A percentile compares a stretch with the other conserved stretches of the same genome.
Evolutionary conservation across 2,797 vertebrate genomes (phyloP).

Genomic region (Tauraco hartlaubi): DNA sequence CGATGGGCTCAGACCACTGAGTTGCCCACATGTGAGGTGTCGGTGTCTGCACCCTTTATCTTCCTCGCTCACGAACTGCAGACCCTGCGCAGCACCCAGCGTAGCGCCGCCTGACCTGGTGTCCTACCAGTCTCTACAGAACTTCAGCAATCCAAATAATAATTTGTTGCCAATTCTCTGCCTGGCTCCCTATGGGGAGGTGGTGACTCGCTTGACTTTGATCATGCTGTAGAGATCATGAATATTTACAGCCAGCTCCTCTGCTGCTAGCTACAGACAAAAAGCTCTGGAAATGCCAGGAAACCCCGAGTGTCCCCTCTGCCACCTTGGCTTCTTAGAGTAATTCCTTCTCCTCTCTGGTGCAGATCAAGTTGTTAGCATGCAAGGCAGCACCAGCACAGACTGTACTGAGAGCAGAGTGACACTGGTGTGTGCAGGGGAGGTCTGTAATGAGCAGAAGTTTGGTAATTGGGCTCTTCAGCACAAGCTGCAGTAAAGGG

Average conservation of each 20-base stretch:
- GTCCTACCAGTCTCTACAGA: not conserved
- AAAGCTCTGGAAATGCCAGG: constrained; percentile 40
- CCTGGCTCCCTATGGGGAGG: not conserved
- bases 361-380: constrained; percentile 5
- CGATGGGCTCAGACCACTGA: not conserved
- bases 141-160: not conserved
- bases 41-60: not conserved
- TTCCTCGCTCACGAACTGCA: rapidly evolving
- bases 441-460: not conserved
- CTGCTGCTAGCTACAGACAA: not conserved
- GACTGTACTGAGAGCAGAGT: not conserved
- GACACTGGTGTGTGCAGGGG: not conserved
- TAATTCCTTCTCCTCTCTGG: not conserved
- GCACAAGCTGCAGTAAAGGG: not conserved
- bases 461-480: not conserved
- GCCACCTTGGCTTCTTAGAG: not conserved
- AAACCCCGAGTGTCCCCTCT: not conserved
- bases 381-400: constrained; percentile 10
- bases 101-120: rapidly evolving
- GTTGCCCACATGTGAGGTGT: not conserved
- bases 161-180: not conserved
- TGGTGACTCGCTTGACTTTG: not conserved
- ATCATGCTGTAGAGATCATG: not conserved
- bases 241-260: not conserved
- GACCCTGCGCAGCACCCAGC: not conserved